Base-by-base conservation (phyloP, 2,888 invertebrate genomes). In the Osedax frankpressi region DNA sequence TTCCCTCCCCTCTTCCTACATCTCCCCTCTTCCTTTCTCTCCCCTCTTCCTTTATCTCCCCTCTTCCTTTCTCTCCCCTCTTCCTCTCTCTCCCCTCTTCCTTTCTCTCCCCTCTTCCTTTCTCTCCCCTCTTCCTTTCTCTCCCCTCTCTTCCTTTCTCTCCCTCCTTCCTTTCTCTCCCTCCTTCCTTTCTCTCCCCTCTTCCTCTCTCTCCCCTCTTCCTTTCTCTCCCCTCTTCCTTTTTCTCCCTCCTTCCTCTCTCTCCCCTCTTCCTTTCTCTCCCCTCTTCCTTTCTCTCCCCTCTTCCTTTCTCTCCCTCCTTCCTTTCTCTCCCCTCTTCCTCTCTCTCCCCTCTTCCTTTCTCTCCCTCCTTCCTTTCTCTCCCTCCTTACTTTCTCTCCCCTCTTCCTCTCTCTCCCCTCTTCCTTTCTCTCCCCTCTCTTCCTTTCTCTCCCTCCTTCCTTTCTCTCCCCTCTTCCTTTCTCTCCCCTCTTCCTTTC, bases 311-410 rank as follows among this genome's bases (percentile, higher is more conserved):
- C 59, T 59, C n/a, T 1, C 0, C 59, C n/a, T n/a, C n/a, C 59
- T 59, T n/a, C n/a, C 59, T 59, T n/a, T 59, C 59, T 59, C 0
- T 59, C 59, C 59, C 19, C 59, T 59, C 59, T 59, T 19, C 19
- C 19, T 19, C 19, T 59, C 19, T 19, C 19, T 19, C 19, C 59
- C 19, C 59, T 59, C 19, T 19, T 0, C n/a, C 0, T 59, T n/a
- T 59, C 59, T 59, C 59, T 59, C 59, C n/a, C 59, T n/a, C n/a
- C n/a, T 59, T n/a, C n/a, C 59, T 59, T n/a, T 59, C 59, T 59
- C 63, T 63, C 63, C 6, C 63, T 63, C 63, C 27, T 27, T 63
- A 25, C 27, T 27, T 63, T 1, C 27, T 27, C 27, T 19, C 14
- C 14, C 0, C 14, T 59, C 0, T 59, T 19, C n/a, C 59, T 19